Percentiles rank a stretch among this genome's conserved stretches.
Conservation (phyloP, 2,797 vertebrate species). For the Gastrophryne carolinensis region DNA sequence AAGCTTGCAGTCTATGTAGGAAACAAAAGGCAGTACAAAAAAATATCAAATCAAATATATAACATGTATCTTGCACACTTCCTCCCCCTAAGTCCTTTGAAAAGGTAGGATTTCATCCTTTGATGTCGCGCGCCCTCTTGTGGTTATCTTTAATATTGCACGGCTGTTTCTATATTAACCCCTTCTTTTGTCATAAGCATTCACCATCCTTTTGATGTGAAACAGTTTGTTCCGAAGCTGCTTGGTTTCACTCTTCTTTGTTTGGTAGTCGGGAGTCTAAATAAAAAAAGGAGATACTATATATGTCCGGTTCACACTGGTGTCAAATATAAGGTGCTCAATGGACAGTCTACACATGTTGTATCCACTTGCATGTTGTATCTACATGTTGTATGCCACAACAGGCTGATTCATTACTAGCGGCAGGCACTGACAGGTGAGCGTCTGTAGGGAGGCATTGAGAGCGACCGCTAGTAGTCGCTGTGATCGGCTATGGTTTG, state of each 20-base stretch:
- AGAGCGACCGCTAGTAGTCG: no score
- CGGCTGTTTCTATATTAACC: background rate
- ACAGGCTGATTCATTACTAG: no score
- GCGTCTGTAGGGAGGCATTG: no score
- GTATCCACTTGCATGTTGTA: no score
- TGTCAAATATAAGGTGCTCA: no score
- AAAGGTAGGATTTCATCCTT: background rate
- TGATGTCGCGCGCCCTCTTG: conserved; percentile 14
- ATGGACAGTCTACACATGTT: no score
- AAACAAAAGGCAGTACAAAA: no score
- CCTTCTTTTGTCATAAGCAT: conserved; percentile 73
- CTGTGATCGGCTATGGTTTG: no score
- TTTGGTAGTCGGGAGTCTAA: conserved; percentile 75
- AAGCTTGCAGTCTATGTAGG: no score
- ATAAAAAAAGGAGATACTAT: background rate
- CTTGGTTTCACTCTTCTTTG: conserved; percentile 73
- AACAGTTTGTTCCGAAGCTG: conserved; percentile 77
- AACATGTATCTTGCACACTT: background rate
- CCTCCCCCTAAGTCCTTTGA: background rate
- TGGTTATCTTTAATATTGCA: background rate
- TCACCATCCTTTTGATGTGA: conserved; percentile 82
- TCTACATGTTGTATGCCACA: no score
- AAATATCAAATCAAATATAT: background rate
- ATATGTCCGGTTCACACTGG: no score
- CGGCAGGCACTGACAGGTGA: no score